Evolutionary conservation across 2,113 vertebrate genomes (phyloP).

Genomic region (Peromyscus californicus): DNA sequence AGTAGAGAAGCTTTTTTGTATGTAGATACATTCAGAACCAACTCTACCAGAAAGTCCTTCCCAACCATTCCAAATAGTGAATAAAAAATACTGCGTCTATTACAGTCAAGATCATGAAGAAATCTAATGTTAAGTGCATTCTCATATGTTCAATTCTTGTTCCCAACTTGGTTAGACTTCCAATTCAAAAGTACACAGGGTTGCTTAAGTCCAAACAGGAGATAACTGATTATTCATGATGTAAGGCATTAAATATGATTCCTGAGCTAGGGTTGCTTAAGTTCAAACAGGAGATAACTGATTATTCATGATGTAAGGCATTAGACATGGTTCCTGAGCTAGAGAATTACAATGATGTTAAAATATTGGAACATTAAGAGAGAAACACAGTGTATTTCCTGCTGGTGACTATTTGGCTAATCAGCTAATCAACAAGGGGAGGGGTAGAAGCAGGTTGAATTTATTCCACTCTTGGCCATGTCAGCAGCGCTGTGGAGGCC

Average conservation of each 20-base stretch:
- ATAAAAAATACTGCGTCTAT: conserved; percentile 5
- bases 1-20: neutral
- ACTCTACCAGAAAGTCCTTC: neutral
- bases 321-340: conserved; percentile 72
- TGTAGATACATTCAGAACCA: conserved; percentile 19
- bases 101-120: neutral
- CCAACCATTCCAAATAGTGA: neutral
- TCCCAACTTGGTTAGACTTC: neutral
- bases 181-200: neutral
- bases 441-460: conserved; percentile 71
- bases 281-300: neutral
- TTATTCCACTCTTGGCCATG: neutral
- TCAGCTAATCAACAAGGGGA: conserved; percentile 61
- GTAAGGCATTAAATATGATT: conserved; percentile 60
- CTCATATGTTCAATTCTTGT: neutral
- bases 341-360: conserved; percentile 67
- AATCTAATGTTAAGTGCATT: neutral
- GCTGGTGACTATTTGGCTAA: conserved; percentile 78
- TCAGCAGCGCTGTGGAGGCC: neutral
- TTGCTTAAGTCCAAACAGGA: conserved; percentile 38
- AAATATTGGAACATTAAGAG: conserved; percentile 70
- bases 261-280: neutral
- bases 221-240: neutral
- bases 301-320: conserved; percentile 47
- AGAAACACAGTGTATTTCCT: conserved; percentile 79